Evolutionary conservation across 2,888 invertebrate genomes (phyloP).

Genomic region (Drosophila sordidapex): DNA sequence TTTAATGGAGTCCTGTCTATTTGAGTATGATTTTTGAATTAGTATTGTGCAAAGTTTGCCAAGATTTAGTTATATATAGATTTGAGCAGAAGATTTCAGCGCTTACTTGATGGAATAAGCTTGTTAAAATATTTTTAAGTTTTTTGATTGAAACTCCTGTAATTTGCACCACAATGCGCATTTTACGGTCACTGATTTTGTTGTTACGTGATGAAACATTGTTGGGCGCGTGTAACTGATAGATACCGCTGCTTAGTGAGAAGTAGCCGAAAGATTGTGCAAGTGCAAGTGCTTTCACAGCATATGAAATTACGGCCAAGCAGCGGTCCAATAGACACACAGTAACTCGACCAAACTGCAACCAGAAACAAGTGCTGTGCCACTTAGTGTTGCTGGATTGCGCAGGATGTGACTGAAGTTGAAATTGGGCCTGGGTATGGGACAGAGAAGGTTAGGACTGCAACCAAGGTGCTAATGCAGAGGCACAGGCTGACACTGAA

Average conservation of each 20-base stretch:
- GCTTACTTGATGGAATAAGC: not conserved
- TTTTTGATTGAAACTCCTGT: not conserved
- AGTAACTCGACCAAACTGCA: not conserved
- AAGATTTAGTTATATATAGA: not conserved
- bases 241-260: constrained; percentile 68
- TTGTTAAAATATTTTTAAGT: not conserved
- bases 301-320: constrained; percentile 61
- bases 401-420: not conserved
- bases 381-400: not conserved
- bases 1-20: not conserved
- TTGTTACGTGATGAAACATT: constrained; percentile 69
- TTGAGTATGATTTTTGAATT: not conserved
- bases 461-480: not conserved
- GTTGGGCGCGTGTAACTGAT: constrained; percentile 65
- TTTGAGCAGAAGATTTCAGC: not conserved
- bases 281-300: constrained; percentile 66
- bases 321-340: constrained; percentile 7
- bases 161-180: constrained; percentile 37
- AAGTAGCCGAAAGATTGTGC: constrained; percentile 62
- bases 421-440: not conserved
- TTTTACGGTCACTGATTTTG: constrained; percentile 31
- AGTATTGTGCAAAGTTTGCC: not conserved
- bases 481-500: not conserved
- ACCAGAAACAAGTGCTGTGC: constrained; percentile 9
- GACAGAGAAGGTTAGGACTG: not conserved